Conservation (phyloP, 2,888 invertebrate genomes). For the Catocala nupta region DNA sequence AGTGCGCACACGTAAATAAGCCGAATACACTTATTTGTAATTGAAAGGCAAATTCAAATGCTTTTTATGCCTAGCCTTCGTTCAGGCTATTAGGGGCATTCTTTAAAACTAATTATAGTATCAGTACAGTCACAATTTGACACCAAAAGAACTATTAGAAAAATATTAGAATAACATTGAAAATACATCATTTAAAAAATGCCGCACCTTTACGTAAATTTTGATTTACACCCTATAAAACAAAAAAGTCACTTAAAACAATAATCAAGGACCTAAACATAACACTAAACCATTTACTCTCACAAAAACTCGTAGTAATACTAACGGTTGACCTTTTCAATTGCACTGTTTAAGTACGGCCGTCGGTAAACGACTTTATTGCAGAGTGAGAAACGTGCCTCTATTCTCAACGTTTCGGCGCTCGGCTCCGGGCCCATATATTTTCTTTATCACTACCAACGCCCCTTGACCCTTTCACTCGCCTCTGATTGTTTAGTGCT, state of each 20-base stretch:
- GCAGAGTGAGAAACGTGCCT: conserved; percentile 60
- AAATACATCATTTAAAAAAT: no score
- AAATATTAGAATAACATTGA: no score
- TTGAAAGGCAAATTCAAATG: no score
- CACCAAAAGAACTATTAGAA: no score
- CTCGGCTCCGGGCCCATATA: conserved; percentile 56
- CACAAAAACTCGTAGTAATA: conserved; percentile 18
- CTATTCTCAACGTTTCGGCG: conserved; percentile 54
- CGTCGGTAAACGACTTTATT: conserved; percentile 58
- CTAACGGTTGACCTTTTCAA: conserved; percentile 51
- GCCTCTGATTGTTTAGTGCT: conserved; percentile 49
- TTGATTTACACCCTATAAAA: no score
- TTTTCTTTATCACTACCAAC: conserved; percentile 66
- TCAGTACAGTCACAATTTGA: no score
- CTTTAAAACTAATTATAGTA: no score
- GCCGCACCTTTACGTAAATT: no score
- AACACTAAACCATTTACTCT: conserved; percentile 29
- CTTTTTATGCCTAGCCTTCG: no score
- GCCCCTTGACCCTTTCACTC: conserved; percentile 60
- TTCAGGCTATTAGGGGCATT: no score
- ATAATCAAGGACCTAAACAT: conserved; percentile 15
- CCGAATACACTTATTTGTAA: no score
- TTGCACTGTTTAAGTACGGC: conserved; percentile 58
- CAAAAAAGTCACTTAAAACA: conserved; percentile 5
- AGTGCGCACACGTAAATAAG: no score